Evolutionary conservation across 2,113 vertebrate species (phyloP).

Genomic region (Melanerpes aurifrons): DNA sequence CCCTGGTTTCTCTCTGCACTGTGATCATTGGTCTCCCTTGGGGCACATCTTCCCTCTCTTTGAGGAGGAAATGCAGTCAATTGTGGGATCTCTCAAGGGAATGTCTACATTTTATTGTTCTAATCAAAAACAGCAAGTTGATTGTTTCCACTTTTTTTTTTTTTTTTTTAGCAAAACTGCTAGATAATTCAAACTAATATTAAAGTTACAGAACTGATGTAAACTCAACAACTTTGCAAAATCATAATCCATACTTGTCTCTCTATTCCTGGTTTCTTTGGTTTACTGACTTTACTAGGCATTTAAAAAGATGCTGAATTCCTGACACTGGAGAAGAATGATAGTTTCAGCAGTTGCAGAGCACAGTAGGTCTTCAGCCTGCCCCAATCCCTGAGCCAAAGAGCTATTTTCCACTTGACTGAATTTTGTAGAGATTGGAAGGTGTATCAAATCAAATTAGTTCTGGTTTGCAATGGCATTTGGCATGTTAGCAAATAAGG

Average conservation of each 20-base stretch:
- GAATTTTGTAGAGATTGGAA: neutral
- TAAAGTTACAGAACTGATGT: neutral
- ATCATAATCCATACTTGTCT: neutral
- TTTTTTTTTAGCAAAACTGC: neutral
- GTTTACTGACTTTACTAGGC: neutral
- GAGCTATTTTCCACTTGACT: conserved; percentile 4
- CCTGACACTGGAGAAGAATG: neutral
- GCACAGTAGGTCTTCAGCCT: neutral
- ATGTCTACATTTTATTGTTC: neutral
- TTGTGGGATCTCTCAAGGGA: neutral
- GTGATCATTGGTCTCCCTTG: neutral
- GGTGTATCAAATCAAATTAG: neutral
- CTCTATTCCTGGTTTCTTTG: neutral
- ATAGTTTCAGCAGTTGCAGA: neutral
- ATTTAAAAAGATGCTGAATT: neutral
- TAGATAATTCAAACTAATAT: neutral
- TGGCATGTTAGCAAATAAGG: neutral
- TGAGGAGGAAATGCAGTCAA: neutral
- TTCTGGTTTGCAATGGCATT: neutral
- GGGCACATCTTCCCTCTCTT: neutral
- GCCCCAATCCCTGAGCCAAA: neutral
- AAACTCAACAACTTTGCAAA: neutral
- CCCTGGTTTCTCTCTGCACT: neutral
- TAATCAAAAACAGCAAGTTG: neutral
- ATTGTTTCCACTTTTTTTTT: neutral